These are phyloP conservation scores for Thamnophis sirtalis DNA, from an alignment of 2,113 vertebrate genomes.

Conservation along the genomic window DNA sequence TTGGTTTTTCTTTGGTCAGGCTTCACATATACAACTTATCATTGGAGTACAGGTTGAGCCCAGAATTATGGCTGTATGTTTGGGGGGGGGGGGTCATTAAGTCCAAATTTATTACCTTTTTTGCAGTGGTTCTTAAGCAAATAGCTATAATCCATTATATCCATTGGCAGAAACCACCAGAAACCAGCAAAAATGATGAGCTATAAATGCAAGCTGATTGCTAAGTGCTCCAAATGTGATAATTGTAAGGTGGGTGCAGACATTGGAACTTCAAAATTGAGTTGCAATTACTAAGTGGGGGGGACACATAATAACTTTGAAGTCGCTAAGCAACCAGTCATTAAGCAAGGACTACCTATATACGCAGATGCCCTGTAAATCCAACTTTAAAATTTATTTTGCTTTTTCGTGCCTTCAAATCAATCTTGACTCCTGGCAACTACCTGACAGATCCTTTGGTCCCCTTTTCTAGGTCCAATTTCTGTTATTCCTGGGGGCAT, in stretches of 20 bases:
- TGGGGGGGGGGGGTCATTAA: not conserved
- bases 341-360: not conserved
- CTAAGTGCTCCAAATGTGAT: not conserved
- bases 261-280: not conserved
- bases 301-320: not conserved
- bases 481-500: not conserved
- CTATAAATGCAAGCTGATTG: not conserved
- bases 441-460: not conserved
- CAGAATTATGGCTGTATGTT: not conserved
- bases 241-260: not conserved
- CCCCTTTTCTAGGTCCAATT: not conserved
- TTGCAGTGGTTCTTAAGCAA: not conserved
- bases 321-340: not conserved
- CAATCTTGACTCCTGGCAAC: not conserved
- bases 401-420: not conserved
- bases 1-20: not conserved
- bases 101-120: not conserved
- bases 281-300: not conserved
- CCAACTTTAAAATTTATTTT: not conserved
- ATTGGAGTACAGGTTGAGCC: not conserved
- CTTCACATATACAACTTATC: not conserved
- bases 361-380: not conserved
- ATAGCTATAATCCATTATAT: not conserved
- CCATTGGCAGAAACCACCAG: not conserved
- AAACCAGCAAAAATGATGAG: not conserved